Percentiles rank a stretch among this genome's conserved stretches.
Evolutionary conservation across 2,113 vertebrate species (phyloP).

Genomic region (Lamprotornis superbus): DNA sequence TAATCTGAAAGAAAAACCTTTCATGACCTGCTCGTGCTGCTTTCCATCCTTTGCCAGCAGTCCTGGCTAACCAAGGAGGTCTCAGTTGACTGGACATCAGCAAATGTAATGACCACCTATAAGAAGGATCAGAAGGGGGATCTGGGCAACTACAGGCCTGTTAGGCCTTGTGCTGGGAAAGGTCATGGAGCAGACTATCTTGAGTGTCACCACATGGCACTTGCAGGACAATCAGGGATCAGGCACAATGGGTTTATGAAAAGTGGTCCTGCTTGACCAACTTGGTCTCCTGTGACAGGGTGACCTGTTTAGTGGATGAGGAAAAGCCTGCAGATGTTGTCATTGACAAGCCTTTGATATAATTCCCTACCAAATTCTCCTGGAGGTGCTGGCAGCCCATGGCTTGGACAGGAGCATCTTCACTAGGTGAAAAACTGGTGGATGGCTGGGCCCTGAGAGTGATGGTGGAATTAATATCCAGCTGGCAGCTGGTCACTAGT

Average conservation of each 20-base stretch:
- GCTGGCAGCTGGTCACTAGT: not conserved
- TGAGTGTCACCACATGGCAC: not conserved
- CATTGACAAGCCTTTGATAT: not conserved
- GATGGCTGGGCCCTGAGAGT: accelerated
- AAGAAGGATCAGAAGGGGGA: not conserved
- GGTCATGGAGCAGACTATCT: not conserved
- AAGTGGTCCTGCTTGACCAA: not conserved
- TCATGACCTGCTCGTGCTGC: not conserved
- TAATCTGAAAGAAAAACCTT: not conserved
- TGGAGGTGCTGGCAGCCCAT: not conserved
- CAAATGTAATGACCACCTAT: not conserved
- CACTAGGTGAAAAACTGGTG: not conserved
- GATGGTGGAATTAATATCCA: not conserved
- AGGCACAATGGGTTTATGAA: not conserved
- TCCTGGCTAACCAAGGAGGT: not conserved
- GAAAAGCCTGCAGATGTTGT: not conserved
- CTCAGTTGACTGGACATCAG: not conserved
- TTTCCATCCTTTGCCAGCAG: not conserved
- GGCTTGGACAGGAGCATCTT: not conserved
- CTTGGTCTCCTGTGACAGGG: not conserved
- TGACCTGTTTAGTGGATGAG: accelerated
- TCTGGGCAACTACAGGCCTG: not conserved
- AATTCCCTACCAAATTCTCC: not conserved
- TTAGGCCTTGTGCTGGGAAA: not conserved
- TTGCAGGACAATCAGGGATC: not conserved